Percentiles rank a stretch among this genome's conserved stretches.
Evolutionary conservation across 2,888 invertebrate genomes (phyloP).

Genomic region (Amblyteles armatorius): DNA sequence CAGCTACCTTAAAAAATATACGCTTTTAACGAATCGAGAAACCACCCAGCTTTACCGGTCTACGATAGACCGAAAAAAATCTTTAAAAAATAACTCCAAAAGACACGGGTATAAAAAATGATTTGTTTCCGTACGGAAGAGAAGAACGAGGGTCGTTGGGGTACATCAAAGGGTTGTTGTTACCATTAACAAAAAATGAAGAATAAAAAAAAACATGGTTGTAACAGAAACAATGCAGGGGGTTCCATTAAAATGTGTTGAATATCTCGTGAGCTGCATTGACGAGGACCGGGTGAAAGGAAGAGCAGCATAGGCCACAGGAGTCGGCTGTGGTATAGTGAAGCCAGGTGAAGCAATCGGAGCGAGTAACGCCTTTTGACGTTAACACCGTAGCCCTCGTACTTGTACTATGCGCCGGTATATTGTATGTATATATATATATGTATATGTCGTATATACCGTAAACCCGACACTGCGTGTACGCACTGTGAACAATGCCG

Average conservation of each 20-base stretch:
- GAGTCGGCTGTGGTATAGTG: constrained; percentile 60
- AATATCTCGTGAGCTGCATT: constrained; percentile 70
- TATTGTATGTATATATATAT: constrained; percentile 7
- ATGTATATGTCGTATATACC: constrained; percentile 66
- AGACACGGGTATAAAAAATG: neutral
- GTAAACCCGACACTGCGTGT: constrained; percentile 71
- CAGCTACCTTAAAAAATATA: neutral
- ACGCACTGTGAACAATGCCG: constrained; percentile 75
- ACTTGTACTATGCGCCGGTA: constrained; percentile 11
- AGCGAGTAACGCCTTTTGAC: constrained; percentile 82
- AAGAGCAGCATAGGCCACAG: constrained; percentile 54
- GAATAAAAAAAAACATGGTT: neutral
- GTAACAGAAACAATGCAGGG: constrained; percentile 64
- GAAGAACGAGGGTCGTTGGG: too few relatives aligned
- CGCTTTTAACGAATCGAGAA: neutral
- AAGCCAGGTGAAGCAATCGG: constrained; percentile 79
- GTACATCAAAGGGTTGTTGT: neutral
- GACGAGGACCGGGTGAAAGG: constrained; percentile 70
- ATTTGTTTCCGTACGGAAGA: neutral
- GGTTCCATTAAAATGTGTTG: constrained; percentile 76
- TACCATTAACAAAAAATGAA: neutral
- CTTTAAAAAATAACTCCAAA: too few relatives aligned
- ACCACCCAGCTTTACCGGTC: neutral
- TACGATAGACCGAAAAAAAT: neutral
- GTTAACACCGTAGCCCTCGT: constrained; percentile 80